A percentile compares a stretch with the other conserved stretches of the same genome.
These are phyloP conservation scores for Turdus rufiventris DNA, from an alignment of 2,113 vertebrate genomes.

Conservation along the genomic window DNA sequence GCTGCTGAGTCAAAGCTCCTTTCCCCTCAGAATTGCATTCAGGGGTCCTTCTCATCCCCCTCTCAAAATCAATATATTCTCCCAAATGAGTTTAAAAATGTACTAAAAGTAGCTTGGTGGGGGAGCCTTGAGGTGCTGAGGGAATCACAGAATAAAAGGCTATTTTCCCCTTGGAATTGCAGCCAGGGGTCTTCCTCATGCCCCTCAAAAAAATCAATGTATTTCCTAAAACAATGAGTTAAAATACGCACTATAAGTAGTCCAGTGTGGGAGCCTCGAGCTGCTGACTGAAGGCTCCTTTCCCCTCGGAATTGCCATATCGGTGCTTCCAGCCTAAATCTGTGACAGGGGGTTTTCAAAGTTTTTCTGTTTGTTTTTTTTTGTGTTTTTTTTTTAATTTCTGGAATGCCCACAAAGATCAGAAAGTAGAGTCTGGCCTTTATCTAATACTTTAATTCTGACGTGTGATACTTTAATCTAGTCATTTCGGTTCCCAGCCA, in stretches of 20 bases:
- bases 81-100: not conserved
- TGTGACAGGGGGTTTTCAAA: not conserved
- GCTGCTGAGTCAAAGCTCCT: not conserved
- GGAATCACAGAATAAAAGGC: not conserved
- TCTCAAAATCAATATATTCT: not conserved
- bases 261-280: not conserved
- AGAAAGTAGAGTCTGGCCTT: constrained; percentile 13
- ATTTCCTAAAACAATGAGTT: not conserved
- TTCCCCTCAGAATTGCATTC: not conserved
- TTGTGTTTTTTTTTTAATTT: not conserved
- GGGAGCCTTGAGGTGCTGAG: not conserved
- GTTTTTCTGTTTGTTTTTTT: not conserved
- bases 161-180: not conserved
- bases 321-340: not conserved
- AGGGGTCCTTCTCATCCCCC: not conserved
- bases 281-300: not conserved
- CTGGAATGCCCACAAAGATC: not conserved
- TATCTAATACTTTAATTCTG: constrained; percentile 30
- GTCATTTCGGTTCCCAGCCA: not conserved
- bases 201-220: not conserved
- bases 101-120: not conserved
- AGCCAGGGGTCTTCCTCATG: not conserved
- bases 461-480: not conserved
- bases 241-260: not conserved
- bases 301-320: rapidly evolving